Base-by-base conservation (phyloP, 2,888 invertebrate species). In the Parapristionchus giblindavisi region DNA sequence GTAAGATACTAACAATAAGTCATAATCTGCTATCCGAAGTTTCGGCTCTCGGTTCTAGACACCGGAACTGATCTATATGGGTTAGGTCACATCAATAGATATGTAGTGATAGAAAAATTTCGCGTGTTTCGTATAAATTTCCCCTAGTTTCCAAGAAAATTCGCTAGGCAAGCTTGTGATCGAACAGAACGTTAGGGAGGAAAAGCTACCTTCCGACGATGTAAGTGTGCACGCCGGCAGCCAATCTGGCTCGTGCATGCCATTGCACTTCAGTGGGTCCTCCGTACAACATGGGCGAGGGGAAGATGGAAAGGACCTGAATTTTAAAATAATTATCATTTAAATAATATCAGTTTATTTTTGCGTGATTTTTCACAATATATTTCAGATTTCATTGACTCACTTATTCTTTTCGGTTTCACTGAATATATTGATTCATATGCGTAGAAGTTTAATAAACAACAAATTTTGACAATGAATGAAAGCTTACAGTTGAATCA, bases 231-330 rank as follows among this genome's bases (percentile, higher is more conserved):
- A 97, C 96, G 0, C 99, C 99, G 4, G 98, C 95, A 85, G 94
- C 93, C 94, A 98, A 94, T 82, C 95, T 91, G 2, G 94, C 93
- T 54, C 83, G 76, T 38, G 68, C 87, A 72, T 60, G 40, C 29
- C 54, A 60, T 17, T 58, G 66, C 8, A 95, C 94, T 92, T 99
- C 99, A 21, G 96, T 95, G n/a, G 99, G 98, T 0, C 99, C 99
- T 1, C 98, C 99, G 88, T 99, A 99, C 93, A 96, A 93, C 99
- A 99, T 99, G 0, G 99, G 99, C 70, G 97, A 96, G 0, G 99
- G 99, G 90, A 99, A 99, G 87, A 99, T 97, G 95, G 98, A 97
- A 95, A 99, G 24, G 96, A 82, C 70, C 70, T 71, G 38, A 27
- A n/a, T 8, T 17, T 43, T 43, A 43, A 17, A 29, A 43, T 43